Base-by-base conservation (phyloP, 2,888 invertebrate species). In the Netelia melanura region DNA sequence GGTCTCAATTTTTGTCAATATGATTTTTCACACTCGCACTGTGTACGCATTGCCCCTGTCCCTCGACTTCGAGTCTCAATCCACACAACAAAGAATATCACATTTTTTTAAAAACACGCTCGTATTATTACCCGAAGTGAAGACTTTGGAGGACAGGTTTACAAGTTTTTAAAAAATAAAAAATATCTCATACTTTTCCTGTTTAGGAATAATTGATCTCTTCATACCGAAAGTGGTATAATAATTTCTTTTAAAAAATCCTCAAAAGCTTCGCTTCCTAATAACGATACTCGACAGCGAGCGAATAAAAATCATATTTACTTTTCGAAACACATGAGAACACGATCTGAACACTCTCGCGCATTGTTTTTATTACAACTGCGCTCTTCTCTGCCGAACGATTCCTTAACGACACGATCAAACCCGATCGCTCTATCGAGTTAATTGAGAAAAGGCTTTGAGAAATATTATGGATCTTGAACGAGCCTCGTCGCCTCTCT, bases 251-350 rank as follows among this genome's bases (percentile, higher is more conserved):
- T 25, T 25, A 3, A 25, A 30, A 30, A 30, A 5, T 30, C 30
- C 30, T 30, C 30, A 30, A 30, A 30, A 52, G 52, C 2, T 52
- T 52, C 14, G 2, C n/a, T 52, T 52, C 14, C 52, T 2, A n/a
- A 52, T 52, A n/a, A 52, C 52, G 52, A 52, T 11, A 70, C 67
- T 77, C 67, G 65, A 67, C 56, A 77, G 6, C 52, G 52, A 52
- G 52, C 52, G 30, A 30, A 30, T 30, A 30, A 30, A 30, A 30
- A 48, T 48, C 48, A 48, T 2, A 48, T 48, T 14, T 48, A 48
- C 10, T 48, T 48, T 48, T 48, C 11, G 14, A 48, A 48, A 14
- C 11, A 48, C 11, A 14, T 52, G 52, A 68, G 64, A 68, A 68
- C 30, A 25, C 25, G 21, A 43, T 61, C 62, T 70, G 48, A 78